phyloP scores from a whole-genome alignment of 64 coral and sea anemone genomes.

The Stichodactyla helianthus region DNA sequence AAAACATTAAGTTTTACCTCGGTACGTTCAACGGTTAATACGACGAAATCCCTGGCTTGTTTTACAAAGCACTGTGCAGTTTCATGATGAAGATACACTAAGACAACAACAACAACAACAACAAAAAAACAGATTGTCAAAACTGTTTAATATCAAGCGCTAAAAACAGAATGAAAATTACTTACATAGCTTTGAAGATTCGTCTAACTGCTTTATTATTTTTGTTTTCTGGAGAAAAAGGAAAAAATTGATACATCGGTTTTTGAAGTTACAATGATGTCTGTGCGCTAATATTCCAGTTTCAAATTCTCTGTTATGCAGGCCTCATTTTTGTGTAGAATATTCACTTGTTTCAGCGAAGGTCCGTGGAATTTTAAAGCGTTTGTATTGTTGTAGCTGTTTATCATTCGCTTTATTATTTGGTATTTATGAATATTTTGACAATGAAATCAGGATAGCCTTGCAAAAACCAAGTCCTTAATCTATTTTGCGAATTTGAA shows the following conservation, averaged over 20 bases:
- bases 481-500: too few species aligned
- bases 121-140: background rate
- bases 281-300: too few species aligned
- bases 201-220: conserved; percentile 55
- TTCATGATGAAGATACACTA: conserved; percentile 56
- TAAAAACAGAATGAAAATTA: background rate
- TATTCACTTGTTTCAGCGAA: too few species aligned
- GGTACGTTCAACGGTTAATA: conserved; percentile 30
- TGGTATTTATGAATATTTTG: too few species aligned
- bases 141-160: background rate
- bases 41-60: conserved; percentile 65
- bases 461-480: too few species aligned
- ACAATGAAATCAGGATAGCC: too few species aligned
- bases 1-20: conserved; percentile 32
- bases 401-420: too few species aligned
- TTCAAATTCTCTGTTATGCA: too few species aligned
- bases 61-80: conserved; percentile 76
- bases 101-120: background rate
- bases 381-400: too few species aligned
- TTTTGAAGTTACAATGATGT: too few species aligned
- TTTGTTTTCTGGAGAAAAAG: conserved; percentile 51
- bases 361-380: too few species aligned
- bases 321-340: too few species aligned
- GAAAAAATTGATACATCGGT: background rate
- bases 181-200: conserved; percentile 59